Evolutionary conservation across 2,888 invertebrate genomes (phyloP), one percentile per base, ranked within the genome.

Genomic region (Chaetogeoica ovagalla): DNA sequence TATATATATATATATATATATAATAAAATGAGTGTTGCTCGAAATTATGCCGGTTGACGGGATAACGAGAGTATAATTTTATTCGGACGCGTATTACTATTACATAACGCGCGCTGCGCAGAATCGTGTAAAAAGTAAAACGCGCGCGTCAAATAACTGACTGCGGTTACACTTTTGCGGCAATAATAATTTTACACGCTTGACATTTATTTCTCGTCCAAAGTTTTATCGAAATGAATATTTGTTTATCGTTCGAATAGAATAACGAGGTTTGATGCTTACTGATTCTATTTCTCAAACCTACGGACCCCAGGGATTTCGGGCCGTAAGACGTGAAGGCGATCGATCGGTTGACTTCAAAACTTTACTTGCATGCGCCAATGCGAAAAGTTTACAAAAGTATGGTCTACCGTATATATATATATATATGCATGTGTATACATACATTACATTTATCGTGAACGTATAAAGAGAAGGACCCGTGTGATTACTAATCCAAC

Each of bases 341-440:
- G 37, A 63, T 74, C 63, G 63, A 74, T 74, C 17, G 73, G 63
- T 65, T 30, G 52, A 6, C 7, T 69, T 55, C 52, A 4, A 65
- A 74, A 55, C 55, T 74, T 74, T 63, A n/a, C 30, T 73, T 30
- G 62, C 63, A 21, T 21, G n/a, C n/a, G 48, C 63, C 37, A 73
- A 55, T 63, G 52, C 37, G 17, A 63, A 73, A 63, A 73, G 73
- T 73, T 73, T 63, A 37, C 62, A n/a, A 21, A 73, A n/a, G 30
- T 30, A 48, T 11, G 23, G 60, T 21, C 19, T 39, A n/a, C n/a
- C n/a, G n/a, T n/a, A n/a, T n/a, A n/a, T n/a, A n/a, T n/a, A n/a
- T n/a, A 6, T 21, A 15, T 15, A 23, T 17, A 59, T 8, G 21
- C 21, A 2, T 59, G 39, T 52, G 37, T n/a, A 55, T n/a, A 69